Evolutionary conservation across 2,797 vertebrate genomes (phyloP), one percentile per base, ranked within the genome.

Genomic region (Podarcis lilfordi): DNA sequence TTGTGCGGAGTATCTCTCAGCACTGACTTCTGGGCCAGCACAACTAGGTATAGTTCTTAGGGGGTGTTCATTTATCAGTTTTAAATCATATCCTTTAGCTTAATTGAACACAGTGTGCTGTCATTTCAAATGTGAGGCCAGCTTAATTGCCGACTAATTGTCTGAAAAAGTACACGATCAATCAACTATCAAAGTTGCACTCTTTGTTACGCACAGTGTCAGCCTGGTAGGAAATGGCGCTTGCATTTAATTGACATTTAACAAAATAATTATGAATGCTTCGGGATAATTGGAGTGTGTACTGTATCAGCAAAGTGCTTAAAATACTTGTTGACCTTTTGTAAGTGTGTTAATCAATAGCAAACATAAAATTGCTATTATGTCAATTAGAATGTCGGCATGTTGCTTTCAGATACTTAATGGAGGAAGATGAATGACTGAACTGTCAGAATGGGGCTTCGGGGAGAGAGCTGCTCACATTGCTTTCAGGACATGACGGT

Each of bases 191-290:
- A 89, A 93, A 94, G 85, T 92, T 83, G 25, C 87, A 79, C 32
- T 50, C 50, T 92, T 90, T 68, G 84, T 88, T 90, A 89, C 17
- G 19, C 78, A 72, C 25, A 35, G 69, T 11, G 76, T 90, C 80
- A 66, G 80, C 35, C 76, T 81, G 32, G 66, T 76, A 87, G 91
- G 86, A 93, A 89, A 93, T 85, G 76, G 61, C 75, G 90, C 93
- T 92, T 93, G 91, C 91, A 92, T 95, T 93, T 95, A 96, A 94
- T 94, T 96, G 94, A 94, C 93, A 94, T 96, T 95, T 95, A 93
- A 93, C 89, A 89, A 93, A 95, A 94, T 94, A 92, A 95, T 95
- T 95, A 90, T 83, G 89, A 91, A 90, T 88, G 82, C 82, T 87
- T 92, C 83, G 82, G 90, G 90, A 90, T 93, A 94, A 95, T 96